Conservation (phyloP, 2,888 invertebrate species). For the Clanis bilineata region DNA sequence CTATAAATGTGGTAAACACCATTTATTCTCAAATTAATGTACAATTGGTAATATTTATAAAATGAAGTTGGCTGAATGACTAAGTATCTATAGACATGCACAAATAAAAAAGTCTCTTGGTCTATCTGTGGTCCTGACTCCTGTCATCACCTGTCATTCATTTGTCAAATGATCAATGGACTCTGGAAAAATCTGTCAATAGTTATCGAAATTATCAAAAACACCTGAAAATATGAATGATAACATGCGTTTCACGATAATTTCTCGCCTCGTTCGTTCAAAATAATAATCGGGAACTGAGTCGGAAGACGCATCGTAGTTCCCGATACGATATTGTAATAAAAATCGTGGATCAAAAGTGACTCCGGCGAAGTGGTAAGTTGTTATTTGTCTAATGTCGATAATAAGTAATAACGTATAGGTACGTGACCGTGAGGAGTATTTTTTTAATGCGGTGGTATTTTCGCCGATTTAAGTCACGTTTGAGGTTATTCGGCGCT, state of each 20-base stretch:
- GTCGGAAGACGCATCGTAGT: constrained; percentile 33
- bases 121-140: not conserved
- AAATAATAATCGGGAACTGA: constrained; percentile 42
- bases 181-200: constrained; percentile 45
- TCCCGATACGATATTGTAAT: constrained; percentile 22
- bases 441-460: not conserved
- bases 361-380: constrained; percentile 56
- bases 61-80: no score
- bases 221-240: constrained; percentile 67
- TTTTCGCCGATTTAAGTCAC: not conserved
- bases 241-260: constrained; percentile 55
- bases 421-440: not conserved
- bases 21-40: no score
- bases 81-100: no score
- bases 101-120: no score
- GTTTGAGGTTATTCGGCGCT: not conserved
- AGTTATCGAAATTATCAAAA: constrained; percentile 65
- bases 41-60: no score
- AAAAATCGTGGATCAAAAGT: constrained; percentile 23
- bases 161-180: constrained; percentile 30
- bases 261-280: constrained; percentile 36
- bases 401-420: not conserved
- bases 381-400: constrained; percentile 18
- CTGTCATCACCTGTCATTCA: constrained; percentile 7
- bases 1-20: no score